Percentiles rank a stretch among this genome's conserved stretches.
These are phyloP conservation scores for Parazoanthus darwini DNA, from an alignment of 92 coral and sea anemone genomes.

Conservation along the genomic window DNA sequence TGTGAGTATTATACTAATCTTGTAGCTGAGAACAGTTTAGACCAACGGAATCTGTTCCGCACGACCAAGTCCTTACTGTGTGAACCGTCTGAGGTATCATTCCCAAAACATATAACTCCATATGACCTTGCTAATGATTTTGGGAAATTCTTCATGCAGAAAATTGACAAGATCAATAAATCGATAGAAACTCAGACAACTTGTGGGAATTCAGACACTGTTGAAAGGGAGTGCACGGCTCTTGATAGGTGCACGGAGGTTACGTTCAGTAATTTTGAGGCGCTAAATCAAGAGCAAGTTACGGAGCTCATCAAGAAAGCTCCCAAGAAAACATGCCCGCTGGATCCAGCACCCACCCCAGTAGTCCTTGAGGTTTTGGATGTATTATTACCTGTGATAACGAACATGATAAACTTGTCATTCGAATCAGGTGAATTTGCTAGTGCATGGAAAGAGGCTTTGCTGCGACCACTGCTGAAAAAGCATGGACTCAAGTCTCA, in stretches of 20 bases:
- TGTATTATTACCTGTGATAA: constrained; percentile 53
- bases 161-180: constrained; percentile 49
- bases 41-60: constrained; percentile 37
- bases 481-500: constrained; percentile 50
- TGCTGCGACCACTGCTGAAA: constrained; percentile 56
- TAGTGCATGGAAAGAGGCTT: constrained; percentile 56
- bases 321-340: constrained; percentile 31
- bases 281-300: constrained; percentile 45
- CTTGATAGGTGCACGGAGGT: constrained; percentile 37
- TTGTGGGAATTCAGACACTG: constrained; percentile 24
- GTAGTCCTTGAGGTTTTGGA: constrained; percentile 43
- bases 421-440: constrained; percentile 59
- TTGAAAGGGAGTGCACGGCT: constrained; percentile 30
- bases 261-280: constrained; percentile 47
- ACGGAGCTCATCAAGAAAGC: constrained; percentile 28
- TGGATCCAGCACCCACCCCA: constrained; percentile 41
- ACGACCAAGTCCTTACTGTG: constrained; percentile 42
- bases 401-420: constrained; percentile 56
- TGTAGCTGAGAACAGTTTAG: constrained; percentile 41
- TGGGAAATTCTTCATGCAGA: constrained; percentile 51
- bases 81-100: constrained; percentile 47
- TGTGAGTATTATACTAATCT: constrained; percentile 44
- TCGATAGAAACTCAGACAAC: constrained; percentile 33
- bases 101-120: constrained; percentile 48
- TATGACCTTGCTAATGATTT: no score